Conservation (phyloP, 2,113 vertebrate genomes). For the Himantopus leucocephalus region DNA sequence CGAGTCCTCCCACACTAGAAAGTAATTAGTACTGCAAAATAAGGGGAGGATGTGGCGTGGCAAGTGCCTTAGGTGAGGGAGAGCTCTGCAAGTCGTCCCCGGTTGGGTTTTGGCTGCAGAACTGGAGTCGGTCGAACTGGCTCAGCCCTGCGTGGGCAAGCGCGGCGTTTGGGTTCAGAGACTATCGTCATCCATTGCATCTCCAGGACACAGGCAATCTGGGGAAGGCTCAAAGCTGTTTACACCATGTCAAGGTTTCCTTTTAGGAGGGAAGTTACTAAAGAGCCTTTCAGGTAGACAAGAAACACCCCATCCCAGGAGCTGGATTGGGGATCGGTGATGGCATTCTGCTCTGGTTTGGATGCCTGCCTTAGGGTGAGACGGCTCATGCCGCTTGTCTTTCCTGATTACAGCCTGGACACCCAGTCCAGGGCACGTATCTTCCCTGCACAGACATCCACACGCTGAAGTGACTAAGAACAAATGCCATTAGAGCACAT, state of each 20-base stretch:
- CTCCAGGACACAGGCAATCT: not conserved
- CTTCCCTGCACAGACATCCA: not conserved
- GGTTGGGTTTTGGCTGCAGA: not conserved
- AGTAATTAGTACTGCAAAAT: conserved; percentile 16
- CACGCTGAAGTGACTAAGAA: not conserved
- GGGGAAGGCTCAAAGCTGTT: not conserved
- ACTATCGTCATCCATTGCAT: not conserved
- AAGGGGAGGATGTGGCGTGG: not conserved
- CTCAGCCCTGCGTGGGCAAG: not conserved
- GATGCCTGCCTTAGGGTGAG: not conserved
- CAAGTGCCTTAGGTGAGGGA: not conserved
- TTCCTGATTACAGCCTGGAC: not conserved
- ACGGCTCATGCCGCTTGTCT: not conserved
- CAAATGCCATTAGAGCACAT: fast-evolving
- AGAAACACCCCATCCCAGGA: not conserved
- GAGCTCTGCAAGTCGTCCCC: not conserved
- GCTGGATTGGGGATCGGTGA: not conserved
- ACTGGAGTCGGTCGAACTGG: not conserved
- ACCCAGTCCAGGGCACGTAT: not conserved
- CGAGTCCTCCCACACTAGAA: conserved; percentile 19
- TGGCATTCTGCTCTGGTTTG: not conserved
- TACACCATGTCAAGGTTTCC: not conserved
- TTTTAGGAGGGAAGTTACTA: not conserved
- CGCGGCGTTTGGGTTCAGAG: fast-evolving
- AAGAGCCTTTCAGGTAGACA: not conserved